phyloP scores from a whole-genome alignment of 1,140 invertebrate species.

The Drosophila nigromelanica region DNA sequence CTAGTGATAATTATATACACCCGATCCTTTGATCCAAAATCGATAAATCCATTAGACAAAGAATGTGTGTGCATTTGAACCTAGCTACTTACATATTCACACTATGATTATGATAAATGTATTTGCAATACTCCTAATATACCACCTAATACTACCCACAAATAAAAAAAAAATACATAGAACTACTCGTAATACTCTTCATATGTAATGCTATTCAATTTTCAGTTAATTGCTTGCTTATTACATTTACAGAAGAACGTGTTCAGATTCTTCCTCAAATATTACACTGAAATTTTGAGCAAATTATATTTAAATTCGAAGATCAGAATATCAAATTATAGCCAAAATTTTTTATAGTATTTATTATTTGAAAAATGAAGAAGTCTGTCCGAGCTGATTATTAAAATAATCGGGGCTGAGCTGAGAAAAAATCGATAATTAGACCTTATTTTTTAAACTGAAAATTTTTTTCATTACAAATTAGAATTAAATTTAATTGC shows the following conservation, averaged over 20 bases:
- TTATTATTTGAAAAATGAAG: neutral
- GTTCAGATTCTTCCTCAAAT: constrained; percentile 20
- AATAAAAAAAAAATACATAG: constrained; percentile 2
- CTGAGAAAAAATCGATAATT: constrained; percentile 1
- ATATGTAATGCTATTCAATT: constrained; percentile 51
- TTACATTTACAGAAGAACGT: constrained; percentile 22
- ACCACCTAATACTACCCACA: constrained; percentile 20
- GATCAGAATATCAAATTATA: constrained; percentile 25
- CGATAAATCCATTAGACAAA: constrained; percentile 26
- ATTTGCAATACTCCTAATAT: constrained; percentile 35
- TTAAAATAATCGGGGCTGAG: constrained; percentile 4
- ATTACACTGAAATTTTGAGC: constrained; percentile 6
- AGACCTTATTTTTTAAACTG: constrained; percentile 15
- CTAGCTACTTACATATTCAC: constrained; percentile 29
- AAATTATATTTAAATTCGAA: constrained; percentile 23
- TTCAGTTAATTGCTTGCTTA: constrained; percentile 62
- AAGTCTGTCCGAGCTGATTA: constrained; percentile 15
- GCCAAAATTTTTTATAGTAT: constrained; percentile 1
- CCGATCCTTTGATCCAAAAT: constrained; percentile 17
- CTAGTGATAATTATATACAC: constrained; percentile 1
- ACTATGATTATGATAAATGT: constrained; percentile 52
- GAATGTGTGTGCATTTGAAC: constrained; percentile 52
- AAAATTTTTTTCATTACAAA: constrained; percentile 21
- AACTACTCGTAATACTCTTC: constrained; percentile 34
- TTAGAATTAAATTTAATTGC: constrained; percentile 33